Base-by-base conservation (phyloP, 53 echinoderm and acorn worm genomes). In the Arbacia lixula region DNA sequence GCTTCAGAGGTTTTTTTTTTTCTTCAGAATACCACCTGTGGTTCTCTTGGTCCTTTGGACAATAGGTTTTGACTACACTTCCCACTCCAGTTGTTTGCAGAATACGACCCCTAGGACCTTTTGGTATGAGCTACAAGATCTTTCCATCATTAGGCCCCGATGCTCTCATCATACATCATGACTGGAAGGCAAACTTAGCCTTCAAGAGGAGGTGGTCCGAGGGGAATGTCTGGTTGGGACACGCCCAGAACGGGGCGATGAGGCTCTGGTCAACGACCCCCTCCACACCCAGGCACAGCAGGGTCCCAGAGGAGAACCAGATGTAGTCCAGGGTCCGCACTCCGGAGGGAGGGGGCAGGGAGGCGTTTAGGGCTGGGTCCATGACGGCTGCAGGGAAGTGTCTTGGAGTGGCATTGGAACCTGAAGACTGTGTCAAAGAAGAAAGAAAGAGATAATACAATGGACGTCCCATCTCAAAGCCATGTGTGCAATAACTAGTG, bases 171-270 rank as follows among this genome's bases (percentile, higher is more conserved):
- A n/a, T n/a, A n/a, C n/a, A n/a, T n/a, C n/a, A n/a, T n/a, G n/a
- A 56, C 57, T 16, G 5, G 21, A 76, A 76, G 37, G 36, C 36
- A 63, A 90, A 90, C 24, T 40, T 66, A 36, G 90, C 90, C 37
- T 77, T 90, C 69, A 90, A 37, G 17, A 90, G 50, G 40, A 90
- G 25, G 42, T 90, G 90, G 60, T 90, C 90, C 0, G 90, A 90
- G 1, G 90, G 90, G 27, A 90, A 90, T 26, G 68, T 81, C 19
- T 40, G 57, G 36, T 90, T 90, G 1, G 90, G 90, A 58, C 90
- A 90, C 9, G 80, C 85, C 85, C 85, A 85, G 53, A 55, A 69
- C 0, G 90, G 85, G 26, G 39, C 20, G 21, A 85, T 60, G 20
- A 50, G 34, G 33, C 60, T 52, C 8, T 77, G 39, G 19, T 68